A percentile compares a stretch with the other conserved stretches of the same genome.
phyloP scores from a whole-genome alignment of 2,888 invertebrate genomes.

The Euzetes globulus region DNA sequence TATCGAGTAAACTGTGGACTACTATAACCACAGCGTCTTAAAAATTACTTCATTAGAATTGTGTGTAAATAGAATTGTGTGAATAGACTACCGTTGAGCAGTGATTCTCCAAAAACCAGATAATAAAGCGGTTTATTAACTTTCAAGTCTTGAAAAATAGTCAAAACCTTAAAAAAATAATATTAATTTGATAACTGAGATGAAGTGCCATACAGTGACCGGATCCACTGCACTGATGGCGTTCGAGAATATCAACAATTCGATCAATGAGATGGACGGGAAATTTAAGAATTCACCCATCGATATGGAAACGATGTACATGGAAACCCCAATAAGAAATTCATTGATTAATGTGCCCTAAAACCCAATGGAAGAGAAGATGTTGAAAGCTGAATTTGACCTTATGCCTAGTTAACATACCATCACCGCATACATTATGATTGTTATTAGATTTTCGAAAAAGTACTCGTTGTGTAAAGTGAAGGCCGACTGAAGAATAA shows the following conservation, averaged over 20 bases:
- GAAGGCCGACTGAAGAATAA: slow-evolving; percentile 54
- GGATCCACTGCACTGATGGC: slow-evolving; percentile 56
- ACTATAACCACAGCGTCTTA: slow-evolving; percentile 37
- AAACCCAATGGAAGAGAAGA: no score
- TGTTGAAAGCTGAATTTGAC: no score
- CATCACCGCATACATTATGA: slow-evolving; percentile 53
- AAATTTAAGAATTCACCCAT: slow-evolving; percentile 40
- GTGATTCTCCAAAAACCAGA: slow-evolving; percentile 55
- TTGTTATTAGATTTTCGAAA: slow-evolving; percentile 53
- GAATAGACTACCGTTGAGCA: slow-evolving; percentile 51
- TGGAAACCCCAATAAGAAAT: slow-evolving; percentile 39
- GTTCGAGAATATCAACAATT: slow-evolving; percentile 51
- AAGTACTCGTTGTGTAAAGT: slow-evolving; percentile 54
- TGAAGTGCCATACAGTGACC: slow-evolving; percentile 51
- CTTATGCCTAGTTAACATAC: no score
- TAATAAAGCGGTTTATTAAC: slow-evolving; percentile 55
- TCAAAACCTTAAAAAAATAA: slow-evolving; percentile 52
- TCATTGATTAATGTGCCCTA: slow-evolving; percentile 36
- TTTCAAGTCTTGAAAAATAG: slow-evolving; percentile 54
- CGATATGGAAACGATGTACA: slow-evolving; percentile 40
- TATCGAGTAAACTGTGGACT: slow-evolving; percentile 22
- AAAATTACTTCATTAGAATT: not conserved
- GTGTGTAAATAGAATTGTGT: not conserved
- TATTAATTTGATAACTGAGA: no score
- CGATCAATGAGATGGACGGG: slow-evolving; percentile 38